These are phyloP conservation scores for Tinamus guttatus DNA, from an alignment of 2,113 vertebrate species.

Conservation along the genomic window DNA sequence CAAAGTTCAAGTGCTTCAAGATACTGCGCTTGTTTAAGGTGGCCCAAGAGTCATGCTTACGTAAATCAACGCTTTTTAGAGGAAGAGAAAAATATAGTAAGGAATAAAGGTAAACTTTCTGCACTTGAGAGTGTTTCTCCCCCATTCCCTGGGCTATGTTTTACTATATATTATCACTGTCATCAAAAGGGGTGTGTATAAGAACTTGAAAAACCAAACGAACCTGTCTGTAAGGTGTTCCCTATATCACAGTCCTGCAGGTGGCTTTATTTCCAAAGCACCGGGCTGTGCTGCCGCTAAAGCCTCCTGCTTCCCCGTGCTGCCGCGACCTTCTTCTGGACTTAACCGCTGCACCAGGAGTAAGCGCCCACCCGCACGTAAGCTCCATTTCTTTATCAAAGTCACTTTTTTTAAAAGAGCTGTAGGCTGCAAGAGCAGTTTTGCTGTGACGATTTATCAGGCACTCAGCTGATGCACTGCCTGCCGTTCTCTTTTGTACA, in stretches of 20 bases:
- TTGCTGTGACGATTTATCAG: neutral
- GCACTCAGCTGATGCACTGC: neutral
- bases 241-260: slow-evolving; percentile 68
- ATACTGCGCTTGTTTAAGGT: neutral
- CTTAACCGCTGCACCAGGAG: neutral
- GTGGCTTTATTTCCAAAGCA: slow-evolving; percentile 64
- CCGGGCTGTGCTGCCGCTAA: neutral
- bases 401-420: neutral
- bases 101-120: slow-evolving; percentile 59
- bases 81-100: neutral
- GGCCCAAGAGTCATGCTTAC: neutral
- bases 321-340: slow-evolving; percentile 56
- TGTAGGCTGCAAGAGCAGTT: neutral
- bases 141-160: slow-evolving; percentile 10
- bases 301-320: slow-evolving; percentile 39
- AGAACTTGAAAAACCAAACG: slow-evolving; percentile 80
- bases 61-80: neutral
- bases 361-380: slow-evolving; percentile 64
- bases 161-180: slow-evolving; percentile 61
- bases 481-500: neutral
- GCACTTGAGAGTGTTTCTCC: slow-evolving; percentile 19
- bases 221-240: slow-evolving; percentile 76
- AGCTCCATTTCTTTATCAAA: slow-evolving; percentile 58
- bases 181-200: slow-evolving; percentile 73
- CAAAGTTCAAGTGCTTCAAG: neutral